phyloP scores from a whole-genome alignment of 2,888 invertebrate genomes.

The Labia minor region DNA sequence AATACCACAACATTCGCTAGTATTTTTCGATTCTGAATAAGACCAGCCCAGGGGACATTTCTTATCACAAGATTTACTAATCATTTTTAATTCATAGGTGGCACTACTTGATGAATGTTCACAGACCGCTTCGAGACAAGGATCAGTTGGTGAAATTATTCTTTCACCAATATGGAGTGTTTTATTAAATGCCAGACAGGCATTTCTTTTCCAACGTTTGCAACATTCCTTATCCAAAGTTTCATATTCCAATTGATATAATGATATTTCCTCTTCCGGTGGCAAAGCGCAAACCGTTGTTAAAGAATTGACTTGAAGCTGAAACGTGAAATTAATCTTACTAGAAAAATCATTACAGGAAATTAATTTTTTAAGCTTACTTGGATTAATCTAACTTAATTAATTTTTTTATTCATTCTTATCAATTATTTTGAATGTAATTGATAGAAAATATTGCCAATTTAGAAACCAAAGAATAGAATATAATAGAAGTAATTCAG shows the following conservation, averaged over 20 bases:
- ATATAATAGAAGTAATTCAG: too few relatives aligned
- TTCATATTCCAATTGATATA: conserved; percentile 43
- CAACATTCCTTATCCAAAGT: conserved; percentile 46
- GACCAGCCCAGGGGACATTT: conserved; percentile 46
- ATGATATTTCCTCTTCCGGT: conserved; percentile 36
- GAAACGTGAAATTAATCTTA: conserved; percentile 25
- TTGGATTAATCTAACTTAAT: neutral
- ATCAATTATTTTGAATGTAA: too few relatives aligned
- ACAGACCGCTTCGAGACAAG: conserved; percentile 35
- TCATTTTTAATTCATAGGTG: conserved; percentile 30
- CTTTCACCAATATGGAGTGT: neutral
- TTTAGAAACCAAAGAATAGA: too few relatives aligned
- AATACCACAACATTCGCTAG: conserved; percentile 51
- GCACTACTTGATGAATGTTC: conserved; percentile 35
- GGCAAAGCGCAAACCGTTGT: conserved; percentile 44
- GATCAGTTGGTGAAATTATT: neutral
- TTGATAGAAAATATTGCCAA: too few relatives aligned
- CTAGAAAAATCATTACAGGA: neutral
- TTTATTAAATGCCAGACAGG: conserved; percentile 23
- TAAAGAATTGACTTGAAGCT: conserved; percentile 47
- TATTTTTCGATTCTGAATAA: conserved; percentile 39
- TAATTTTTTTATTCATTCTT: too few relatives aligned
- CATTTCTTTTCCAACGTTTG: conserved; percentile 38
- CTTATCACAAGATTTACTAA: neutral
- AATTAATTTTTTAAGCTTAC: neutral